Base-by-base conservation (phyloP, 2,113 vertebrate genomes). In the Rhinichthys klamathensis region DNA sequence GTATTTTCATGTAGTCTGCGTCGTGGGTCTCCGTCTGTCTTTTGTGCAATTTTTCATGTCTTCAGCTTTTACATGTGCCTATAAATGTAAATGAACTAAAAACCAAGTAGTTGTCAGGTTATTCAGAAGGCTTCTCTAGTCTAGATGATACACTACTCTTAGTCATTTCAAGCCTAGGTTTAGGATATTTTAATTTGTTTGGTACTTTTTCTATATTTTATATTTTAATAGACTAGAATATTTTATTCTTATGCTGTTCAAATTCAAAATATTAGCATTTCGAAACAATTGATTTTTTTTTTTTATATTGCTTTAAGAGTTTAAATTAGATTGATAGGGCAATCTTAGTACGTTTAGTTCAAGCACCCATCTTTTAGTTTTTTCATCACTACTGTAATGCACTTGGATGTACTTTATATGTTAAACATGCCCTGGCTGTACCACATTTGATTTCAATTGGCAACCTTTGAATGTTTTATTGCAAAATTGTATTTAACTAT, bases 41-140 rank as follows among this genome's bases (percentile, higher is more conserved):
- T 38, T 60, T 30, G 82, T 75, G 72, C 82, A 84, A n/a, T 74
- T 63, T 44, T 61, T 21, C 44, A 54, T 32, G 46, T 54, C 51
- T 73, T 69, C 60, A 32, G 56, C 54, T 72, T 80, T 49, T 32
- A 35, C 54, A 70, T 63, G 84, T 72, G 84, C 84, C 77, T 85
- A 80, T 73, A 30, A 46, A 72, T 69, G 25, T 49, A 30, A 61
- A 41, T 23, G 21, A 30, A 25, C 83, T 60, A 30, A 79, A 25
- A 11, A 38, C 0, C 21, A 16, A 38, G 27, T 76, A 67, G 61
- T 30, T 67, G 25, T 32, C 79, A 65, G 60, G 25, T 51, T 30
- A 30, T 18, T 65, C 23, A 13, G 18, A 61, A 79, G 56, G 35
- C n/a, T 67, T 67, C 61, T 81, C 61, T 49, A 81, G 75, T 51